phyloP scores from a whole-genome alignment of 2,113 vertebrate species.

The Aegotheles bennettii region DNA sequence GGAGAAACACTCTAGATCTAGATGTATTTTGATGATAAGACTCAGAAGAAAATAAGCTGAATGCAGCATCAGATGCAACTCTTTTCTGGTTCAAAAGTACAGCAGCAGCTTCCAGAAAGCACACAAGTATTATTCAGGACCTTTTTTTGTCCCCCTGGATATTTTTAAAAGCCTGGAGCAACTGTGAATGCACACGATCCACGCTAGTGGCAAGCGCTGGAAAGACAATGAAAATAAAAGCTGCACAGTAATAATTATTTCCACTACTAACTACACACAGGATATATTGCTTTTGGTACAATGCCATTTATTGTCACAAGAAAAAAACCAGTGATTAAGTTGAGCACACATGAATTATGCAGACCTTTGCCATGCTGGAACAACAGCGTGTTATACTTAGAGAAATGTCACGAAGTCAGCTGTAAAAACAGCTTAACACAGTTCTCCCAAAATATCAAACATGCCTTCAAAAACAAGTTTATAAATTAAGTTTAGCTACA shows the following conservation, averaged over 20 bases:
- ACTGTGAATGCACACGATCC: neutral
- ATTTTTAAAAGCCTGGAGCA: neutral
- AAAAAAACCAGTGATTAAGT: constrained; percentile 45
- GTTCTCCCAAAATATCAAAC: neutral
- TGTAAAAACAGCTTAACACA: constrained; percentile 25
- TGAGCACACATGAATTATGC: constrained; percentile 31
- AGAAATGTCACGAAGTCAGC: constrained; percentile 30
- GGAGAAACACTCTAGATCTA: neutral
- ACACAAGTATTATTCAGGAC: neutral
- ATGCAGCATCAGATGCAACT: neutral
- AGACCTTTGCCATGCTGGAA: constrained; percentile 48
- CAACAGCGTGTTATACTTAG: neutral
- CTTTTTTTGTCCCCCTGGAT: neutral
- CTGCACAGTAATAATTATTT: constrained; percentile 40
- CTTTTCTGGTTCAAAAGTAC: neutral
- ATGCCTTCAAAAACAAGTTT: neutral
- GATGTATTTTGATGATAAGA: neutral
- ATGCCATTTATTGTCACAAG: constrained; percentile 44
- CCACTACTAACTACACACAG: constrained; percentile 33
- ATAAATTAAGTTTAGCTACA: neutral
- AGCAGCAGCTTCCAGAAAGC: constrained; percentile 1
- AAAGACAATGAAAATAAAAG: constrained; percentile 33
- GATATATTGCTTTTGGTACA: constrained; percentile 46
- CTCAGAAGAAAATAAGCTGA: neutral
- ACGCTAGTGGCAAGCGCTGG: neutral